A percentile compares a stretch with the other conserved stretches of the same genome.
Conservation (phyloP, 2,113 vertebrate genomes). For the Oryzias woworae region DNA sequence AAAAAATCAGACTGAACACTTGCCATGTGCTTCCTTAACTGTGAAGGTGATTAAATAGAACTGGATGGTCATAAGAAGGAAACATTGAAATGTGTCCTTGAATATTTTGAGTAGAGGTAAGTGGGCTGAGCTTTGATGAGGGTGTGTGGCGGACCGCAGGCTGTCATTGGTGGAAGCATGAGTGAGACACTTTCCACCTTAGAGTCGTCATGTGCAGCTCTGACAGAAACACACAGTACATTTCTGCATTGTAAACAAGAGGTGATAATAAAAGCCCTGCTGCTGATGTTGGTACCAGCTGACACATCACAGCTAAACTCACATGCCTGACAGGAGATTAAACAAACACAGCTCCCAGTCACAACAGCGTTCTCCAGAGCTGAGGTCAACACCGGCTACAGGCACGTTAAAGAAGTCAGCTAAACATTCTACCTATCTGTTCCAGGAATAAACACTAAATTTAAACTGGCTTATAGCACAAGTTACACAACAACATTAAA, state of each 20-base stretch:
- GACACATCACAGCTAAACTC: conserved; percentile 40
- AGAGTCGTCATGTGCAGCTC: conserved; percentile 40
- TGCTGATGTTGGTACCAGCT: conserved; percentile 43
- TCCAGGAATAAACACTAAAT: conserved; percentile 13
- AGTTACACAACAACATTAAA: neutral
- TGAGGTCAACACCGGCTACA: conserved; percentile 32
- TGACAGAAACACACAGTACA: conserved; percentile 20
- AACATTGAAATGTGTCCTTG: conserved; percentile 43
- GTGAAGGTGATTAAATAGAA: conserved; percentile 2
- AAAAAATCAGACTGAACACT: conserved; percentile 24
- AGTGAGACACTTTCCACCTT: conserved; percentile 40
- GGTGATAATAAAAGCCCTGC: conserved; percentile 17
- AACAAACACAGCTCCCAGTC: conserved; percentile 50
- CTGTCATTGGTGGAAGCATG: conserved; percentile 65
- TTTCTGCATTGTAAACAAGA: conserved; percentile 20
- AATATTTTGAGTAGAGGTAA: conserved; percentile 55
- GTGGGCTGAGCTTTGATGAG: conserved; percentile 42
- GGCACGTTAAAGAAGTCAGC: conserved; percentile 11
- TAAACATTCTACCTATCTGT: conserved; percentile 20
- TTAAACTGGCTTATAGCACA: conserved; percentile 2
- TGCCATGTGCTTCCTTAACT: conserved; percentile 20
- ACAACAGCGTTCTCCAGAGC: conserved; percentile 53
- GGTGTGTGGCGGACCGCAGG: conserved; percentile 53
- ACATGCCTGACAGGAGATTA: conserved; percentile 37
- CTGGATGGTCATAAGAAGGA: neutral